phyloP scores from a whole-genome alignment of 2,113 vertebrate genomes.

The Catharus bicknelli region DNA sequence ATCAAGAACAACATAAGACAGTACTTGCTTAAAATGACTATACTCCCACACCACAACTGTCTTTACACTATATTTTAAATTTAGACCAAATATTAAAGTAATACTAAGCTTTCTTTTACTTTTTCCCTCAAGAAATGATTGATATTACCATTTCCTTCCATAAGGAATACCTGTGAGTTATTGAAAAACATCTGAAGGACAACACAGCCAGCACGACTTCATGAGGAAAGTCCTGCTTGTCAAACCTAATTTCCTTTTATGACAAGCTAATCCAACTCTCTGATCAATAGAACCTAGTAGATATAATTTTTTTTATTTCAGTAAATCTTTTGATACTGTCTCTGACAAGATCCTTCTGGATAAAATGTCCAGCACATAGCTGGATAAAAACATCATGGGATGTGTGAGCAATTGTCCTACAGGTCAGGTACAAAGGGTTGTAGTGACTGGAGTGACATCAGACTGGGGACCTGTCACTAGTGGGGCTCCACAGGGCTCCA shows the following conservation, averaged over 20 bases:
- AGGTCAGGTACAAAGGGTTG: fast-evolving
- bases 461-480: background rate
- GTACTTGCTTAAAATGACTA: constrained; percentile 18
- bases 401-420: background rate
- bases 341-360: background rate
- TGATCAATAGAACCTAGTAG: background rate
- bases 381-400: too few species aligned
- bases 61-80: constrained; percentile 8
- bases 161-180: background rate
- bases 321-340: fast-evolving
- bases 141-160: background rate
- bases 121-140: background rate
- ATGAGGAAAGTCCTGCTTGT: background rate
- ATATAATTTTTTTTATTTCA: background rate
- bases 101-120: background rate
- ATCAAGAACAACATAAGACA: constrained; percentile 4
- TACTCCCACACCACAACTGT: constrained; percentile 5
- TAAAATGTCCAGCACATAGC: background rate
- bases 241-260: background rate
- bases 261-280: background rate
- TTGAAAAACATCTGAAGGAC: background rate
- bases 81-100: background rate
- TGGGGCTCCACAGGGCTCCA: background rate
- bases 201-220: background rate
- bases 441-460: background rate